A percentile compares a stretch with the other conserved stretches of the same genome.
Evolutionary conservation across 2,888 invertebrate genomes (phyloP).

Genomic region (Polietes domitor): DNA sequence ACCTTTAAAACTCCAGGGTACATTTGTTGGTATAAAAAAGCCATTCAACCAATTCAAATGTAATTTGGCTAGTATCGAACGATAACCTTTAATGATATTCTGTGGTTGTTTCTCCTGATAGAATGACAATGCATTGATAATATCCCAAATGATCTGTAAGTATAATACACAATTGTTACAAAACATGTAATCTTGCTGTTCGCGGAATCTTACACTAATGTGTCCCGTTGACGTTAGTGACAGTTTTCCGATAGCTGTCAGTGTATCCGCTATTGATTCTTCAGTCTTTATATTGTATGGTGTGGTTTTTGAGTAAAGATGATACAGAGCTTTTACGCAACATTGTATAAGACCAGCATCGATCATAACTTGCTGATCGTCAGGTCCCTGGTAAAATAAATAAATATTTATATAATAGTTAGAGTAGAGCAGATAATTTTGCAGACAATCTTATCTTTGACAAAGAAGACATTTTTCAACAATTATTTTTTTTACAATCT

Average conservation of each 20-base stretch:
- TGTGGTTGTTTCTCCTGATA: slow-evolving; percentile 77
- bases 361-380: slow-evolving; percentile 74
- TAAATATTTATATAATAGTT: no score
- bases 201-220: slow-evolving; percentile 75
- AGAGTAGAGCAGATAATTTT: no score
- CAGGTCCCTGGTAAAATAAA: slow-evolving; percentile 71
- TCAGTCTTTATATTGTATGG: slow-evolving; percentile 72
- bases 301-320: slow-evolving; percentile 73
- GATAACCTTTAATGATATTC: slow-evolving; percentile 76
- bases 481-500: no score
- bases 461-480: no score
- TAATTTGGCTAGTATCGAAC: slow-evolving; percentile 77
- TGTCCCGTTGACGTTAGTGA: slow-evolving; percentile 78
- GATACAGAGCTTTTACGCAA: slow-evolving; percentile 76
- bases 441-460: no score
- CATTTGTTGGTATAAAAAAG: slow-evolving; percentile 71
- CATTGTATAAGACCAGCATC: slow-evolving; percentile 79
- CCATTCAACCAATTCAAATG: slow-evolving; percentile 76
- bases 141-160: slow-evolving; percentile 80
- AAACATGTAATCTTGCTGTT: background rate
- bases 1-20: slow-evolving; percentile 72
- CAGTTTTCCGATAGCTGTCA: slow-evolving; percentile 75
- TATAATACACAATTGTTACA: no score
- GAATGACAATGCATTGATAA: slow-evolving; percentile 78
- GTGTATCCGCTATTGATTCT: slow-evolving; percentile 74